These are phyloP conservation scores for Pherbina coryleti DNA, from an alignment of 2,888 invertebrate genomes.

Conservation along the genomic window DNA sequence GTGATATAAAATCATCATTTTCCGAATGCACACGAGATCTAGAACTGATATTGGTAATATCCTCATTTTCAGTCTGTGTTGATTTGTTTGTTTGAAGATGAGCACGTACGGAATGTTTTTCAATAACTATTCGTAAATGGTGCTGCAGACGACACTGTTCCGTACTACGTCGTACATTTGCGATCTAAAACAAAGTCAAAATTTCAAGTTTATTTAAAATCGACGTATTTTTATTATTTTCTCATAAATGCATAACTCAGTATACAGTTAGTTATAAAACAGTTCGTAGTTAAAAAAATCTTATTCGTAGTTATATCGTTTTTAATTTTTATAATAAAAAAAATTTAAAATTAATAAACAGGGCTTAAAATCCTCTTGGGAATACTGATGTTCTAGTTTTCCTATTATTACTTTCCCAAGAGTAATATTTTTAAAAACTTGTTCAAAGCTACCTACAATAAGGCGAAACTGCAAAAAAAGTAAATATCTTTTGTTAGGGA, in stretches of 20 bases:
- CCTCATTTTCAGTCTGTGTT: conserved; percentile 48
- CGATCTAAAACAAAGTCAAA: conserved; percentile 52
- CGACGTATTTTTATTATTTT: no score
- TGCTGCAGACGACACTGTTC: conserved; percentile 56
- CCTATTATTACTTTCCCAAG: no score
- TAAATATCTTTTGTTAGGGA: no score
- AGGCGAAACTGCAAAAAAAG: no score
- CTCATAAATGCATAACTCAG: no score
- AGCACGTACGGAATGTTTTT: conserved; percentile 51
- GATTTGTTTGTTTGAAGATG: conserved; percentile 32
- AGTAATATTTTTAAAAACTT: no score
- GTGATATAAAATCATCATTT: conserved; percentile 41
- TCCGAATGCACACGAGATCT: neutral
- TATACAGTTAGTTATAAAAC: no score
- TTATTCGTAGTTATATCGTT: neutral
- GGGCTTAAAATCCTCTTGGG: no score
- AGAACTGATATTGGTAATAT: neutral
- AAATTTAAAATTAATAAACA: neutral
- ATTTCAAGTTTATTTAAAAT: no score
- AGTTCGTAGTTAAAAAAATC: neutral
- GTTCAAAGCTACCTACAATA: no score
- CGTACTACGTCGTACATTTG: conserved; percentile 58
- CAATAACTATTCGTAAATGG: conserved; percentile 46
- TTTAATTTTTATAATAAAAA: neutral
- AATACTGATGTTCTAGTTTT: no score